Conservation (phyloP, 2,797 vertebrate genomes). For the Eulemur mongoz region DNA sequence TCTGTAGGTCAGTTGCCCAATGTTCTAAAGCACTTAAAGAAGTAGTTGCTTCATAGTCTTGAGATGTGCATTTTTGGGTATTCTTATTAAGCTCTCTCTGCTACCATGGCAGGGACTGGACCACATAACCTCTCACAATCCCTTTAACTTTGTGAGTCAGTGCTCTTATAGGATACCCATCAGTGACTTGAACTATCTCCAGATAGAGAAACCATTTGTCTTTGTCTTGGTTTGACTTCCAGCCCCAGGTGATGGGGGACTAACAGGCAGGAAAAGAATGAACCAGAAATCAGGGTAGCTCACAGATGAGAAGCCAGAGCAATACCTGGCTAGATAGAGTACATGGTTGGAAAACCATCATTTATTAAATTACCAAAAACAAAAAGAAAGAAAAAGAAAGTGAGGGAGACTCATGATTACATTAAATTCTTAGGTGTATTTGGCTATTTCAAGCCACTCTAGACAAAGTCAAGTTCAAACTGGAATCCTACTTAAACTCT, state of each 20-base stretch:
- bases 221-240: neutral
- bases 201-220: neutral
- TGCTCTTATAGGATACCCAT: neutral
- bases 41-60: neutral
- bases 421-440: neutral
- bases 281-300: neutral
- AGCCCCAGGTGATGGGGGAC: neutral
- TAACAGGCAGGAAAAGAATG: neutral
- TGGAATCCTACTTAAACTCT: neutral
- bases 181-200: neutral
- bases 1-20: neutral
- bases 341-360: neutral
- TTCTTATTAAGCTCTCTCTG: neutral
- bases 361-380: neutral
- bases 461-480: neutral
- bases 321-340: neutral
- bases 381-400: neutral
- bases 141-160: neutral
- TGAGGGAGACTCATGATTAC: neutral
- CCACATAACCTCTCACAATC: neutral
- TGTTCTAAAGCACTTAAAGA: neutral
- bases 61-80: neutral
- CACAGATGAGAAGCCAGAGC: neutral
- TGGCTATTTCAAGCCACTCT: neutral
- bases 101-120: neutral